phyloP scores from a whole-genome alignment of 2,797 vertebrate species.

The Loriculus beryllinus region DNA sequence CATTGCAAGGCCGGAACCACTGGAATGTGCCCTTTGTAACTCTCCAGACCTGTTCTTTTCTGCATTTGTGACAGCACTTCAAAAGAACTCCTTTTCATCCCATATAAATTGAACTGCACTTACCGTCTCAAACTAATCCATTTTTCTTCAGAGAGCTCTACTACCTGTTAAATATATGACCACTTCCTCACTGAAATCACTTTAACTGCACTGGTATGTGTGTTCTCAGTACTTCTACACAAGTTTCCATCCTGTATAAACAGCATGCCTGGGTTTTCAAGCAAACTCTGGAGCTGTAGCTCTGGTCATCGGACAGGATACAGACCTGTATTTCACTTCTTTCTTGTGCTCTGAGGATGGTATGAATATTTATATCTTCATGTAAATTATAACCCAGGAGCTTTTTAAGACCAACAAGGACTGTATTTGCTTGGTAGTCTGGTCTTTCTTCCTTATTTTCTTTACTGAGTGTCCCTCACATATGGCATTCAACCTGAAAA shows the following conservation, averaged over 20 bases:
- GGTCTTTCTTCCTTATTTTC: not conserved
- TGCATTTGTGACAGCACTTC: not conserved
- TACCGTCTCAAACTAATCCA: not conserved
- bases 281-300: not conserved
- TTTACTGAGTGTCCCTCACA: not conserved
- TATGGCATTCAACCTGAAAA: not conserved
- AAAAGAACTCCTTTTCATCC: not conserved
- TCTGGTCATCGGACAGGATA: not conserved
- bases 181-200: not conserved
- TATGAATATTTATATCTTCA: not conserved
- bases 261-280: not conserved
- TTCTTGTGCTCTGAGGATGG: not conserved
- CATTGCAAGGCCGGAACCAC: not conserved
- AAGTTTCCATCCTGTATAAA: not conserved
- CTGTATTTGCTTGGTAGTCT: not conserved
- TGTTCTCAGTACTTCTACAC: not conserved
- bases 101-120: rapidly evolving
- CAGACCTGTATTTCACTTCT: not conserved
- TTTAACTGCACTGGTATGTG: not conserved
- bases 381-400: not conserved
- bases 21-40: not conserved
- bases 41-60: not conserved
- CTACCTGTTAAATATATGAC: not conserved
- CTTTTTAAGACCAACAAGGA: not conserved
- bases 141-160: not conserved